Evolutionary conservation across 2,888 invertebrate species (phyloP), one percentile per base, ranked within the genome.

Genomic region (Didymodactylos carnosus): DNA sequence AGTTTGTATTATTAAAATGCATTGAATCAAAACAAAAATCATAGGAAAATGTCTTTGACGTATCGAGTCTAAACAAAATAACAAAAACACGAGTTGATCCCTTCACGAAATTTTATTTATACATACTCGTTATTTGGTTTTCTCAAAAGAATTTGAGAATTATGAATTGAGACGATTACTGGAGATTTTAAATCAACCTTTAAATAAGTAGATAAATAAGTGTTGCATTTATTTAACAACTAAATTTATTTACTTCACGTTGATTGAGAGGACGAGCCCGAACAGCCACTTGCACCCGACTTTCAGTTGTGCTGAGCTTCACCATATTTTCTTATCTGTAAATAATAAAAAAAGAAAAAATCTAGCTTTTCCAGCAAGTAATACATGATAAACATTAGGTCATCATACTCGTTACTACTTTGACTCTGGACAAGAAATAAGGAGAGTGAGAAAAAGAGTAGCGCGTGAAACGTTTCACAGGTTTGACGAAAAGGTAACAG

Each of bases 21-120:
- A 91, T 86, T 43, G 95, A 97, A 87, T 89, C 90, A 86, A 98
- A 98, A 84, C 95, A 95, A 85, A 94, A 91, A 86, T 98, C 97
- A 87, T 95, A 98, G 76, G 95, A 92, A 86, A 98, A 98, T 71
- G 91, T 89, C 75, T 82, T 82, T 16, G 79, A 77, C 46, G 77
- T 76, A 43, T 41, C 25, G 73, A 80, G 80, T 78, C 83, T 84
- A 80, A 73, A 81, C 80, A 69, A 39, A 70, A 75, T 40, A 75
- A 76, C 46, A 74, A 49, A 14, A 69, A 71, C 29, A 41, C 16
- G 62, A 51, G n/a, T n/a, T n/a, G 2, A 39, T 19, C 39, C 53
- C 35, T 23, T 39, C 43, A 73, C 69, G 51, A 14, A n/a, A 73
- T 77, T 77, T 77, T 78, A 78, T 77, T 77, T 76, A n/a, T n/a